phyloP scores from a whole-genome alignment of 2,113 vertebrate genomes.

The Trichomycterus rosablanca region DNA sequence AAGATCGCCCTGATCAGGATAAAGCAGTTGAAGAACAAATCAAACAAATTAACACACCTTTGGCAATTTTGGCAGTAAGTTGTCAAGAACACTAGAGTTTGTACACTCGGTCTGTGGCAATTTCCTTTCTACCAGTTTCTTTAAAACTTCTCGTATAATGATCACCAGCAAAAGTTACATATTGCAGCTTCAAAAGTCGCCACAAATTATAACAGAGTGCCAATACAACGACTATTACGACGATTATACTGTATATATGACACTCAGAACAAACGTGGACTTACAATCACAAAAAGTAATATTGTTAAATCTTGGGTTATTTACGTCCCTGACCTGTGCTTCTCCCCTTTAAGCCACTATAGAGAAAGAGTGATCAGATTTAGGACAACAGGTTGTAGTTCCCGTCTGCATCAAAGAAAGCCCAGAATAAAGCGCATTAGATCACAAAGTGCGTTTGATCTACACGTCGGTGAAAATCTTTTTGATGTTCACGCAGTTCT shows the following conservation, averaged over 20 bases:
- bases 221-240: constrained; percentile 34
- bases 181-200: no score
- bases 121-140: no score
- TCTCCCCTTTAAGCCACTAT: constrained; percentile 3
- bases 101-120: no score
- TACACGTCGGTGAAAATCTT: constrained; percentile 97
- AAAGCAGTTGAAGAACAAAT: no score
- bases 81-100: no score
- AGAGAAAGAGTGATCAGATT: constrained; percentile 13
- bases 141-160: no score
- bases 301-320: constrained; percentile 1
- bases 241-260: constrained; percentile 35
- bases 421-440: neutral
- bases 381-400: constrained; percentile 17
- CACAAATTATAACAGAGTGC: constrained; percentile 34
- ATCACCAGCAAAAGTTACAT: no score
- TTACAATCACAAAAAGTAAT: constrained; percentile 31
- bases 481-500: constrained; percentile 90
- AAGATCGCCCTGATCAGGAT: no score
- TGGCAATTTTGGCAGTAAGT: no score
- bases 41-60: no score
- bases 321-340: constrained; percentile 6
- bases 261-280: constrained; percentile 43
- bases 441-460: constrained; percentile 44
- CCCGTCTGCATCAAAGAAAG: neutral